These are phyloP conservation scores for Crenichthys baileyi DNA, from an alignment of 2,797 vertebrate genomes.

Conservation along the genomic window DNA sequence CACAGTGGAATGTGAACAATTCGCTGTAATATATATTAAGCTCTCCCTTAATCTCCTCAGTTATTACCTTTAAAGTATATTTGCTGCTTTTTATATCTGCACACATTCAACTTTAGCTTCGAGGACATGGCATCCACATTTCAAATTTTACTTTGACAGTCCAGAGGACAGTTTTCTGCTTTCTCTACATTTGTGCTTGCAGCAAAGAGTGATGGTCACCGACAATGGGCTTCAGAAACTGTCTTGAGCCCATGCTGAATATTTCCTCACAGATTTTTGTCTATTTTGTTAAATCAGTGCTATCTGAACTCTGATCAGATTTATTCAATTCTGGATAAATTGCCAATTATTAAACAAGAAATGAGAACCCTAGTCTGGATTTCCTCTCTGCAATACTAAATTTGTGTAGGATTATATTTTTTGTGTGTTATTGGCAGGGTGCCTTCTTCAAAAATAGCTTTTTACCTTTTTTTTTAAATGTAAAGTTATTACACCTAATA, in stretches of 20 bases:
- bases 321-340: slow-evolving; percentile 7
- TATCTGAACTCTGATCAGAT: neutral
- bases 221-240: neutral
- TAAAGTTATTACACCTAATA: too few species aligned
- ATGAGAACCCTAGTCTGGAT: too few species aligned
- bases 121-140: neutral
- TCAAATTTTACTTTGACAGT: slow-evolving; percentile 1
- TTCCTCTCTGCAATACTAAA: too few species aligned
- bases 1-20: slow-evolving; percentile 20
- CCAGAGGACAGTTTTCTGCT: neutral
- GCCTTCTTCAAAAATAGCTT: too few species aligned
- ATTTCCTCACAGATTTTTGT: neutral
- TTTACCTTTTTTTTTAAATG: too few species aligned
- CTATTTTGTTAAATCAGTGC: neutral
- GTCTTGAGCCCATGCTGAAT: too few species aligned
- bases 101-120: neutral
- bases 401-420: too few species aligned
- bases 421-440: too few species aligned
- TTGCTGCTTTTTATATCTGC: neutral
- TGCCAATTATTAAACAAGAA: neutral
- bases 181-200: slow-evolving; percentile 3
- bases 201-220: neutral
- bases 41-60: neutral
- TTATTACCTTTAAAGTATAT: neutral
- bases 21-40: neutral